These are phyloP conservation scores for Zapornia atra DNA, from an alignment of 2,113 vertebrate genomes.

Conservation along the genomic window DNA sequence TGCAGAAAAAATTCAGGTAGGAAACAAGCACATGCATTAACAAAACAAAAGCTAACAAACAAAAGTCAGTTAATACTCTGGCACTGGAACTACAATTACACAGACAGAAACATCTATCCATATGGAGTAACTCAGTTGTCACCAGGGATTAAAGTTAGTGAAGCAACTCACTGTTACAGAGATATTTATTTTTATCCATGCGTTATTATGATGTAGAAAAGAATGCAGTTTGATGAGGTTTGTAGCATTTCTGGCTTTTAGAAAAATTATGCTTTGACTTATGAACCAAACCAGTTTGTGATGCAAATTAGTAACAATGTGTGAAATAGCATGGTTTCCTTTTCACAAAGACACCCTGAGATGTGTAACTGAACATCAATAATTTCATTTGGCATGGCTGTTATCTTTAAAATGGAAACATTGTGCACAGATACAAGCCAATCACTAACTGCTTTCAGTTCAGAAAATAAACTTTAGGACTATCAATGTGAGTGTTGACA, in stretches of 20 bases:
- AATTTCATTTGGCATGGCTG: not conserved
- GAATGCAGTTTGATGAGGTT: not conserved
- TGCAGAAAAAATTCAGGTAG: not conserved
- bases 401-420: not conserved
- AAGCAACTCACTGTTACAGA: not conserved
- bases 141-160: not conserved
- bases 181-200: not conserved
- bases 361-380: not conserved
- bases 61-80: not conserved
- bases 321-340: not conserved
- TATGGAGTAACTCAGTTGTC: not conserved
- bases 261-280: not conserved
- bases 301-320: not conserved
- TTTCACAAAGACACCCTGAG: not conserved
- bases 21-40: not conserved
- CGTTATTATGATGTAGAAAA: conserved; percentile 1
- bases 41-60: not conserved
- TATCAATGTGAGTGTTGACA: not conserved
- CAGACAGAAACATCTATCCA: not conserved
- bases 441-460: not conserved
- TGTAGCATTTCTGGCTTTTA: not conserved
- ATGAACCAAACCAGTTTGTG: not conserved
- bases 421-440: not conserved
- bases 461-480: not conserved
- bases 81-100: not conserved